Base-by-base conservation (phyloP, 1,140 invertebrate genomes). In the Diorhabda carinulata region DNA sequence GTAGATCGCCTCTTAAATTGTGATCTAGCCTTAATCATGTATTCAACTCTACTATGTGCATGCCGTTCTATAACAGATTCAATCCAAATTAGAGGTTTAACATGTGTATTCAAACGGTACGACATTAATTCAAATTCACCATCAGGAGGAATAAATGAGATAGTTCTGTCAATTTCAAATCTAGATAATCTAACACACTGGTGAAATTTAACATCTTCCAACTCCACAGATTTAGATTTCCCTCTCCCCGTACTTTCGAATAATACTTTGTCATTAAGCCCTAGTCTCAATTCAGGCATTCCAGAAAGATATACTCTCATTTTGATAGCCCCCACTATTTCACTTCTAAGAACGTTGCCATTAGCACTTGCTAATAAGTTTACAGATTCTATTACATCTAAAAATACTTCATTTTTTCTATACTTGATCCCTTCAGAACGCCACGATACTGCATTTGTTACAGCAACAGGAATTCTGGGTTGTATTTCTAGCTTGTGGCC, bases 111-210 rank as follows among this genome's bases (percentile, higher is more conserved):
- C 3, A 99, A 83, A 63, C 98, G 88, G 82, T 99, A 99, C 0
- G 97, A 98, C 98, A 99, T 99, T n/a, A 99, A 83, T 81, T 99
- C 98, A 86, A 99, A 99, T 81, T 99, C 98, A 42, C 98, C 98
- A 86, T 99, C 98, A 0, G 98, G 98, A 57, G 98, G 98, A 79
- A 99, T 98, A 77, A 99, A 99, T 0, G 96, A 98, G 73, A 99
- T 99, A 0, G 97, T 98, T 56, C 98, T 87, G 80, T 99, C 98
- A 81, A 99, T 99, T 81, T 99, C 98, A 85, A 99, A 99, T 61
- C 93, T 85, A 0, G 98, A 99, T 61, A 99, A 82, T 72, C 98
- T 86, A 0, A 99, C 98, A 83, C 98, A 99, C 80, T 99, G 98
- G 83, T 99, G 98, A 80, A 99, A 99, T 82, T 99, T 99, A 0